These are phyloP conservation scores for Pelodytes ibericus DNA, from an alignment of 2,797 vertebrate genomes.

Conservation along the genomic window DNA sequence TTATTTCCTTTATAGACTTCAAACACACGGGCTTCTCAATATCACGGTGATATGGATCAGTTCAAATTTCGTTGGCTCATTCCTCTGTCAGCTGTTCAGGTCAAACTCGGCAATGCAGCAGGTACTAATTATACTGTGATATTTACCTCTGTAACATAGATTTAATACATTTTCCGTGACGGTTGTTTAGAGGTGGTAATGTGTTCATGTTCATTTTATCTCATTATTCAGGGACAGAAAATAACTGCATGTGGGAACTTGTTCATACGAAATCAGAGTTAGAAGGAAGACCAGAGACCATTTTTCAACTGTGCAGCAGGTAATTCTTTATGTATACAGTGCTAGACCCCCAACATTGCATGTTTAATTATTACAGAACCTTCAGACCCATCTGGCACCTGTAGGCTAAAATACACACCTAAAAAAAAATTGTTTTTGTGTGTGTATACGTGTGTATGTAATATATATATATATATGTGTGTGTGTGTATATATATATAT, in stretches of 20 bases:
- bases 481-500: no score
- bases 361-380: no score
- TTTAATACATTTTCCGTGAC: no score
- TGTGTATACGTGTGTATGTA: no score
- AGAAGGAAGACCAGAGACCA: constrained; percentile 91
- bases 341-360: no score
- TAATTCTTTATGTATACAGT: no score
- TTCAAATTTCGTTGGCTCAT: constrained; percentile 97
- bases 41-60: constrained; percentile 85
- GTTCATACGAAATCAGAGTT: constrained; percentile 93
- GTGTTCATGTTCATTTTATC: neutral
- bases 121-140: constrained; percentile 80
- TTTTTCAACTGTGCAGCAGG: constrained; percentile 96
- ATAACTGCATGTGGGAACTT: constrained; percentile 92
- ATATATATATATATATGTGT: no score
- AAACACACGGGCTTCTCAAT: constrained; percentile 77
- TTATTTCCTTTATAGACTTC: constrained; percentile 67
- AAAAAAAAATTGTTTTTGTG: no score
- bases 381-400: no score
- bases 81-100: constrained; percentile 92
- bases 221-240: constrained; percentile 78
- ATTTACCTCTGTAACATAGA: no score
- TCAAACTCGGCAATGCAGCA: constrained; percentile 90
- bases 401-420: no score
- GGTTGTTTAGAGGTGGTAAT: neutral